phyloP scores from a whole-genome alignment of 2,797 vertebrate genomes.

The Enteromius mattozi region DNA sequence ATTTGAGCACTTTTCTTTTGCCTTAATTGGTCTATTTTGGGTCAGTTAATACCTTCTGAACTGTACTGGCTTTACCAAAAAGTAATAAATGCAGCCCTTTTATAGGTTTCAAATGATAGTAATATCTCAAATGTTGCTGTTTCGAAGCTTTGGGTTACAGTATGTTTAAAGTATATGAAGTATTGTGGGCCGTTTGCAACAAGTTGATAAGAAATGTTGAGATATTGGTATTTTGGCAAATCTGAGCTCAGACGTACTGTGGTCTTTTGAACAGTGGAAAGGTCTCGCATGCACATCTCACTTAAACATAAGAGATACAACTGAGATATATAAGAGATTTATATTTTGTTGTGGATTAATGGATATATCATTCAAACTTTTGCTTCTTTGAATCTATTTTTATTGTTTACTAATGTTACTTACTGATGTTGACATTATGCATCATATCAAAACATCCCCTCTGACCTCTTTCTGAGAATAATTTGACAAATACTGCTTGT shows the following conservation, averaged over 20 bases:
- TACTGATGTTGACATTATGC: neutral
- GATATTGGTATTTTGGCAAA: neutral
- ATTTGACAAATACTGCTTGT: neutral
- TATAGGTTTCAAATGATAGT: neutral
- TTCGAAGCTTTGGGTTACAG: neutral
- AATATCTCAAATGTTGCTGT: neutral
- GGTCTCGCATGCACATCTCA: no score
- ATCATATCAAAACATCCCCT: neutral
- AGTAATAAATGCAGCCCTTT: neutral
- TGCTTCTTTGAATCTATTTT: no score
- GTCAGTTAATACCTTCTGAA: neutral
- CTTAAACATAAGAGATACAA: neutral
- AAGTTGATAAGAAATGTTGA: neutral
- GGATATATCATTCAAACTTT: neutral
- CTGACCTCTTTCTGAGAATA: neutral
- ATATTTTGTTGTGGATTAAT: neutral
- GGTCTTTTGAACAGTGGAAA: neutral
- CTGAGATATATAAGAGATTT: neutral
- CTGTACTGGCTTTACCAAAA: neutral
- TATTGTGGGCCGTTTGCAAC: no score
- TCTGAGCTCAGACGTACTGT: neutral
- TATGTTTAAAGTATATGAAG: neutral
- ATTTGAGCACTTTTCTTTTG: neutral
- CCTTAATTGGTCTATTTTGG: constrained; percentile 5
- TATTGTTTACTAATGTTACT: neutral